Conservation (phyloP, 2,797 vertebrate genomes). For the Psittacula derbiana region DNA sequence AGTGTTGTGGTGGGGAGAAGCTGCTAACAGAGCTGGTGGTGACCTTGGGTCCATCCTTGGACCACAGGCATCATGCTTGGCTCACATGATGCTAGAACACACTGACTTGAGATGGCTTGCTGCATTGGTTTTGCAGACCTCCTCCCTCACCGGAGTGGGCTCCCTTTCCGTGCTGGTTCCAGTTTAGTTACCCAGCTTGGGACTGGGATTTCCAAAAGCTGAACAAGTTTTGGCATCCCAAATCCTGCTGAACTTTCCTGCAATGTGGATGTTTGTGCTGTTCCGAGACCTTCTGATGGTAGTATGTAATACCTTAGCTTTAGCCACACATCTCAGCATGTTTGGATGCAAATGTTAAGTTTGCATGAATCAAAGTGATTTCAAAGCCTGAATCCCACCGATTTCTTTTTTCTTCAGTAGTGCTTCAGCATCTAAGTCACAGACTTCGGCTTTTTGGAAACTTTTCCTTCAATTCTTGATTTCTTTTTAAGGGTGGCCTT, state of each 20-base stretch:
- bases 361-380: neutral
- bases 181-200: rapidly evolving
- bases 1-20: neutral
- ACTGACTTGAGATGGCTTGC: rapidly evolving
- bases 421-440: neutral
- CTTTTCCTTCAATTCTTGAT: neutral
- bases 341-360: neutral
- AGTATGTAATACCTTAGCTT: neutral
- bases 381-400: neutral
- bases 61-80: rapidly evolving
- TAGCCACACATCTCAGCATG: rapidly evolving
- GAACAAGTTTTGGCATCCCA: neutral
- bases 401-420: neutral
- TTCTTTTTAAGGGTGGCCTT: neutral
- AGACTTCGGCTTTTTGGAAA: rapidly evolving
- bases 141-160: rapidly evolving
- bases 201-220: rapidly evolving
- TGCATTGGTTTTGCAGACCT: neutral
- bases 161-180: neutral
- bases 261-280: neutral
- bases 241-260: neutral
- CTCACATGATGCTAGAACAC: rapidly evolving
- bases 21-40: neutral
- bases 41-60: neutral
- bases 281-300: neutral